phyloP scores from a whole-genome alignment of 2,113 vertebrate genomes.

The Polypterus bichir region DNA sequence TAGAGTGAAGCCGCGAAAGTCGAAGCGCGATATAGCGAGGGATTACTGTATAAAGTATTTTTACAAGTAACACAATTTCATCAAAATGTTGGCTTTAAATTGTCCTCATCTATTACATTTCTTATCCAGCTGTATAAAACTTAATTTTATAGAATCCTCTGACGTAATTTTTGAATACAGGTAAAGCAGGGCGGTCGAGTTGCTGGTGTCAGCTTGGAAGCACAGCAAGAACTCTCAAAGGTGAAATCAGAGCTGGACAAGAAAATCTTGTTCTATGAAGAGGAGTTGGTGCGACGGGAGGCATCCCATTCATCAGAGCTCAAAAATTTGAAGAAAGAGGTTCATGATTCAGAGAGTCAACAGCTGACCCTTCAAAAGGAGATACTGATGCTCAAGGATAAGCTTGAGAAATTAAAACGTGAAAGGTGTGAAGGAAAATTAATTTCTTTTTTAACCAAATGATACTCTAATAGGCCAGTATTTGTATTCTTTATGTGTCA shows the following conservation, averaged over 20 bases:
- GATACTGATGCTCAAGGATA: conserved; percentile 70
- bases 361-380: conserved; percentile 78
- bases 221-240: conserved; percentile 80
- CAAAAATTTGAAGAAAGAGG: conserved; percentile 76
- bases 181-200: conserved; percentile 68
- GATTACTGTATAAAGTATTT: no score
- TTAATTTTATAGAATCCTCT: no score
- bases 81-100: no score
- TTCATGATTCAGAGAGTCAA: conserved; percentile 79
- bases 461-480: no score
- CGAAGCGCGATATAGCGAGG: no score
- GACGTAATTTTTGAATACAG: no score
- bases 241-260: conserved; percentile 84
- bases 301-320: conserved; percentile 72
- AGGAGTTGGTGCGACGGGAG: conserved; percentile 78
- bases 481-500: no score
- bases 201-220: conserved; percentile 46
- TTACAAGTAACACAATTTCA: no score
- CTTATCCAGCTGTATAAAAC: no score
- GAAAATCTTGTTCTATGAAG: conserved; percentile 83
- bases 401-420: conserved; percentile 72
- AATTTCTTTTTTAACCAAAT: no score
- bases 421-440: conserved; percentile 78
- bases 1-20: no score
- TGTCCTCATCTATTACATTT: no score